Conservation (phyloP, 2,888 invertebrate species). For the Onthophagus sagittarius region DNA sequence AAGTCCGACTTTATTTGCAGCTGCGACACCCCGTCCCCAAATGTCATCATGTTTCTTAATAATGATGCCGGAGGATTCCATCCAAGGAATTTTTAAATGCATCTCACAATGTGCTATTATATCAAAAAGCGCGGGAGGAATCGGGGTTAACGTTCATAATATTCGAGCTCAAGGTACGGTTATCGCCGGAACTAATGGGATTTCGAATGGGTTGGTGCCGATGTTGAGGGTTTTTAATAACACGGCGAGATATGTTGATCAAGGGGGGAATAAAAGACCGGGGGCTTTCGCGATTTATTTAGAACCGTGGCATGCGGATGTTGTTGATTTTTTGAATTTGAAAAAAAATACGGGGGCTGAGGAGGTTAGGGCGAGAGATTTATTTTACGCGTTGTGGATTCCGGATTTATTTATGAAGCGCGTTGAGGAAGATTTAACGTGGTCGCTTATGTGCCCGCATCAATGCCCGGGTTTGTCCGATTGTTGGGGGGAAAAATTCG, state of each 20-base stretch:
- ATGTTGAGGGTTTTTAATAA: slow-evolving; percentile 95
- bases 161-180: slow-evolving; percentile 88
- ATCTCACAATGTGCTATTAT: slow-evolving; percentile 90
- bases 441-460: slow-evolving; percentile 98
- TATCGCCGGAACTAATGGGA: slow-evolving; percentile 92
- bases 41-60: slow-evolving; percentile 93
- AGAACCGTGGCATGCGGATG: slow-evolving; percentile 99
- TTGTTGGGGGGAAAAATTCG: slow-evolving; percentile 94
- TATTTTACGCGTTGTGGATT: slow-evolving; percentile 97
- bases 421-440: slow-evolving; percentile 75
- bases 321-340: slow-evolving; percentile 91
- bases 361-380: slow-evolving; percentile 87
- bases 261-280: slow-evolving; percentile 96
- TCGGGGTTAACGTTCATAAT: slow-evolving; percentile 94
- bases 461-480: slow-evolving; percentile 87
- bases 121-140: slow-evolving; percentile 96
- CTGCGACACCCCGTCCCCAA: slow-evolving; percentile 88
- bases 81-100: slow-evolving; percentile 92
- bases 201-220: slow-evolving; percentile 93
- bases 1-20: slow-evolving; percentile 94
- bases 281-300: slow-evolving; percentile 97
- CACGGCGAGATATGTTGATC: slow-evolving; percentile 94
- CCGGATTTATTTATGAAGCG: slow-evolving; percentile 98
- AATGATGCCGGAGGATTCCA: slow-evolving; percentile 92
- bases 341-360: slow-evolving; percentile 96